Evolutionary conservation across 2,113 vertebrate genomes (phyloP).

Genomic region (Phycodurus eques): DNA sequence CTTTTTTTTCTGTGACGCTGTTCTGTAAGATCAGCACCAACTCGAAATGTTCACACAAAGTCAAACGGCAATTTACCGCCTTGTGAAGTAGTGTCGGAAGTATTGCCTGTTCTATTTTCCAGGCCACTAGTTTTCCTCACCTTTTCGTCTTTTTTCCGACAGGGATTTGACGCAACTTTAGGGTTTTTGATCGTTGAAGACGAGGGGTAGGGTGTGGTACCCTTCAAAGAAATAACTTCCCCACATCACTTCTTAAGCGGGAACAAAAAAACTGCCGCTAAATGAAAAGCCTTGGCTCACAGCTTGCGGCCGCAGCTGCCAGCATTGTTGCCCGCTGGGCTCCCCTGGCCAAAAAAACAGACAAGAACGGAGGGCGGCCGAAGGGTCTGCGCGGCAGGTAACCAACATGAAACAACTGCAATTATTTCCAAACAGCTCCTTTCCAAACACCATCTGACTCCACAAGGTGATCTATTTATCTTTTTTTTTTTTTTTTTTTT

Average conservation of each 20-base stretch:
- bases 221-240: slow-evolving; percentile 76
- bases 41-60: not conserved
- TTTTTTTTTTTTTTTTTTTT: slow-evolving; percentile 11
- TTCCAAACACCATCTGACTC: not conserved
- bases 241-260: slow-evolving; percentile 66
- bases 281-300: slow-evolving; percentile 68
- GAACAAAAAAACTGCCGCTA: slow-evolving; percentile 62
- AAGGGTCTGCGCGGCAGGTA: slow-evolving; percentile 54
- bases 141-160: not conserved
- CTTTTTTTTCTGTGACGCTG: not conserved
- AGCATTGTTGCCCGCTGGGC: slow-evolving; percentile 56
- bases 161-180: slow-evolving; percentile 48
- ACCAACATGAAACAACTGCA: slow-evolving; percentile 61
- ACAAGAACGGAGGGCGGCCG: slow-evolving; percentile 43
- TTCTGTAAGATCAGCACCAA: not conserved
- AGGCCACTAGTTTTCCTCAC: not conserved
- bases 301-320: slow-evolving; percentile 70
- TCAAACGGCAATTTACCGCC: too few species aligned
- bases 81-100: too few species aligned
- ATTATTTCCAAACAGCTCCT: slow-evolving; percentile 32
- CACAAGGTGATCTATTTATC: slow-evolving; percentile 29
- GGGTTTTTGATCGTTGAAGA: slow-evolving; percentile 59
- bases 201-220: slow-evolving; percentile 13
- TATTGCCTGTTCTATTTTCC: too few species aligned
- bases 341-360: slow-evolving; percentile 45